Conservation (phyloP, 2,113 vertebrate species). For the Vulpes lagopus region DNA sequence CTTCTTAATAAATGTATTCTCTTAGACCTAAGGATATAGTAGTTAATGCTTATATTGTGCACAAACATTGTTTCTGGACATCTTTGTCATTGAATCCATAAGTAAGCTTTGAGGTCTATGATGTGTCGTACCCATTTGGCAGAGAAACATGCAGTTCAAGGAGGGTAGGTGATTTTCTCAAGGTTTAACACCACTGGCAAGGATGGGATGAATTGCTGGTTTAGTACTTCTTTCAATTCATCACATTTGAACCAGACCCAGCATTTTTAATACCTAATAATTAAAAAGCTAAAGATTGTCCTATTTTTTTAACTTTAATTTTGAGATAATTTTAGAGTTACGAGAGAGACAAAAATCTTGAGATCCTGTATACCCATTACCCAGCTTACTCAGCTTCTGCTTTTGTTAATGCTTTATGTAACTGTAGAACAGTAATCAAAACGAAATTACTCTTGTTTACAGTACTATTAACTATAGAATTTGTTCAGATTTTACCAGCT, state of each 20-base stretch:
- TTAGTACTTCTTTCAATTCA: not conserved
- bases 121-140: not conserved
- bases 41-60: not conserved
- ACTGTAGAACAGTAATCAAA: not conserved
- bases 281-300: conserved; percentile 53
- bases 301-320: conserved; percentile 41
- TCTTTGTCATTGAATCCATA: not conserved
- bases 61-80: not conserved
- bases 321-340: conserved; percentile 47
- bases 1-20: not conserved
- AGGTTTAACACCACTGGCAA: not conserved
- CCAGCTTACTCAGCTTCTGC: not conserved
- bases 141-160: not conserved
- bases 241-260: conserved; percentile 14
- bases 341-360: not conserved
- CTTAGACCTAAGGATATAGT: not conserved
- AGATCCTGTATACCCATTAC: not conserved
- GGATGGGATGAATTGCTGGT: not conserved
- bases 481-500: not conserved
- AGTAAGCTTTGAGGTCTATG: not conserved
- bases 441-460: not conserved
- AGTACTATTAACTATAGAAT: not conserved
- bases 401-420: not conserved
- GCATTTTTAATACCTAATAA: not conserved
- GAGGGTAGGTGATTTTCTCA: not conserved